Conservation (phyloP, 2,888 invertebrate species). For the Chorisops tibialis region DNA sequence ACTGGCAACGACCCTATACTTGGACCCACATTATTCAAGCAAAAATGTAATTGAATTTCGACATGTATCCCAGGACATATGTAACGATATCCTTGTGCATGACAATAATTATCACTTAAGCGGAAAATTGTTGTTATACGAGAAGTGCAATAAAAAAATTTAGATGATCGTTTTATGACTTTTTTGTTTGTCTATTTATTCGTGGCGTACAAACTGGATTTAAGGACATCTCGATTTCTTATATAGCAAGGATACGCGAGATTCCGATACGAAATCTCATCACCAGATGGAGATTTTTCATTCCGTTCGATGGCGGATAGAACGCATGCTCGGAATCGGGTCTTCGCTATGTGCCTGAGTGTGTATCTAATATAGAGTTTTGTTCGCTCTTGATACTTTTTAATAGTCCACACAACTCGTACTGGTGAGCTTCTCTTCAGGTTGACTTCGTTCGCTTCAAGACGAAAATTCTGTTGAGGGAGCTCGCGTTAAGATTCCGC, state of each 20-base stretch:
- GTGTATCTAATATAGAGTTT: neutral
- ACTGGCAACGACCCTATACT: too few species aligned
- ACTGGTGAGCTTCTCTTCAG: neutral
- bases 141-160: constrained; percentile 24
- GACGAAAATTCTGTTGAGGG: neutral
- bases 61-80: neutral
- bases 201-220: neutral
- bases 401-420: too few species aligned
- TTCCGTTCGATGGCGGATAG: neutral
- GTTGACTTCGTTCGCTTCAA: neutral
- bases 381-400: neutral
- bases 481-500: neutral
- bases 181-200: constrained; percentile 24
- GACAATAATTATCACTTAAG: constrained; percentile 47
- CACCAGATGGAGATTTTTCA: constrained; percentile 44
- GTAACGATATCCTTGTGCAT: neutral
- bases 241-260: constrained; percentile 17
- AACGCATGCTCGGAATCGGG: constrained; percentile 18
- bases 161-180: constrained; percentile 25
- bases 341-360: neutral
- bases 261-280: constrained; percentile 37
- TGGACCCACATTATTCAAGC: too few species aligned
- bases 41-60: neutral
- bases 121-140: constrained; percentile 42
- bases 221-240: neutral